Base-by-base conservation (phyloP, 1,140 invertebrate species). In the Cydia fagiglandana region DNA sequence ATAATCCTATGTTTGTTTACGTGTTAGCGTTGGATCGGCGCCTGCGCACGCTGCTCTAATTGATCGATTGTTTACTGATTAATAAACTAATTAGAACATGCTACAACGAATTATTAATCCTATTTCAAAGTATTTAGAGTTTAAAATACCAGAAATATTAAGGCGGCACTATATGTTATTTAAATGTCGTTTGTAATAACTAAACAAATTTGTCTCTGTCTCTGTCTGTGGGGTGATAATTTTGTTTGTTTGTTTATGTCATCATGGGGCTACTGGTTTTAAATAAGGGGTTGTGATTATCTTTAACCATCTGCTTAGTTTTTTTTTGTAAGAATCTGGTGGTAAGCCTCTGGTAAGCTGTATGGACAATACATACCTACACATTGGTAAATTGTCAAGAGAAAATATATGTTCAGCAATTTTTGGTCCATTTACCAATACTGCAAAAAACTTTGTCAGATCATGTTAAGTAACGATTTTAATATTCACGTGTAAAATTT, bases 1-100 rank as follows among this genome's bases (percentile, higher is more conserved):
- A 78, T 85, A 83, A 83, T 82, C 79, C 76, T 45, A 64, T 82
- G 75, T 83, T 86, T 84, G 83, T 84, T 81, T 81, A 80, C 79
- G 79, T 77, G 73, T 78, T 80, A 82, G 83, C 80, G 53, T 73
- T 70, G 38, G 50, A 24, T 0, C 66, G 66, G 64, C 24, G 66
- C 66, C 47, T 34, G 66, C 66, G 50, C 66, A 45, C 20, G 30
- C 47, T 41, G 50, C 28, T 24, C 24, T 53, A 68, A n/a, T 30
- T 53, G 50, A 41, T 61, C 70, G 75, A 76, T 76, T 50, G 68
- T 64, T 53, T 74, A 74, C 73, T 56, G 73, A 70, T 70, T 70
- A 70, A 70, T 41, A 38, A 70, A 70, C 34, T 61, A 61, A 61
- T 61, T 61, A 61, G 20, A 24, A 61, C 56, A 20, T 12, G 0